A percentile compares a stretch with the other conserved stretches of the same genome.
These are phyloP conservation scores for Masnerella sp. DNA, from an alignment of 2,888 invertebrate genomes.

Conservation along the genomic window DNA sequence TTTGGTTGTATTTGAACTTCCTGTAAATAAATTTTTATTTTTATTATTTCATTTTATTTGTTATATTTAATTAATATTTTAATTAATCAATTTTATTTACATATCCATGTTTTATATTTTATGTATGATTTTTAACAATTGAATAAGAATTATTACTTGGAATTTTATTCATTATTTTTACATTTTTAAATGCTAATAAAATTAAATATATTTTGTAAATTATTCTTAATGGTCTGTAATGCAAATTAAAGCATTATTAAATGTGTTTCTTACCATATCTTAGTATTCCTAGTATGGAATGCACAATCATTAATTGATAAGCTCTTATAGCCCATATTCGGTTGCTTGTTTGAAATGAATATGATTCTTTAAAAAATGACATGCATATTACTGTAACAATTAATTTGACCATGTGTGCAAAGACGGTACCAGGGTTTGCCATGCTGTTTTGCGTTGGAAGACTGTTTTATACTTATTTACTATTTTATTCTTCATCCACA, in stretches of 20 bases:
- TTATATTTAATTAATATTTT: too few relatives aligned
- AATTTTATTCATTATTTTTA: too few relatives aligned
- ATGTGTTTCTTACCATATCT: conserved; percentile 75
- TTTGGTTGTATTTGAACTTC: conserved; percentile 67
- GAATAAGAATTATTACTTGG: too few relatives aligned
- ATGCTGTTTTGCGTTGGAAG: conserved; percentile 62
- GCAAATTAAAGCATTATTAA: too few relatives aligned
- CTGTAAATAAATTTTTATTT: conserved; percentile 60
- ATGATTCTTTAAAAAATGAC: conserved; percentile 67
- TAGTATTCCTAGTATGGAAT: conserved; percentile 72
- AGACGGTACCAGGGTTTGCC: conserved; percentile 70
- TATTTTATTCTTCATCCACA: conserved; percentile 16
- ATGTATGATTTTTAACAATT: too few relatives aligned
- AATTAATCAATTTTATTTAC: too few relatives aligned
- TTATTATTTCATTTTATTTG: too few relatives aligned
- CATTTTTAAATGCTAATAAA: too few relatives aligned
- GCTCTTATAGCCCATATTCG: conserved; percentile 71
- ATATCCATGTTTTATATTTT: too few relatives aligned
- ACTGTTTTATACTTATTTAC: conserved; percentile 29
- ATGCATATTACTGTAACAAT: conserved; percentile 70
- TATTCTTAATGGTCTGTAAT: too few relatives aligned
- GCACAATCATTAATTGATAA: conserved; percentile 71
- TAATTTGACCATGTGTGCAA: conserved; percentile 72
- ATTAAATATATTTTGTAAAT: too few relatives aligned
- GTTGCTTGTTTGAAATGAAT: conserved; percentile 63